Evolutionary conservation across 2,113 vertebrate species (phyloP).

Genomic region (Paralichthys olivaceus): DNA sequence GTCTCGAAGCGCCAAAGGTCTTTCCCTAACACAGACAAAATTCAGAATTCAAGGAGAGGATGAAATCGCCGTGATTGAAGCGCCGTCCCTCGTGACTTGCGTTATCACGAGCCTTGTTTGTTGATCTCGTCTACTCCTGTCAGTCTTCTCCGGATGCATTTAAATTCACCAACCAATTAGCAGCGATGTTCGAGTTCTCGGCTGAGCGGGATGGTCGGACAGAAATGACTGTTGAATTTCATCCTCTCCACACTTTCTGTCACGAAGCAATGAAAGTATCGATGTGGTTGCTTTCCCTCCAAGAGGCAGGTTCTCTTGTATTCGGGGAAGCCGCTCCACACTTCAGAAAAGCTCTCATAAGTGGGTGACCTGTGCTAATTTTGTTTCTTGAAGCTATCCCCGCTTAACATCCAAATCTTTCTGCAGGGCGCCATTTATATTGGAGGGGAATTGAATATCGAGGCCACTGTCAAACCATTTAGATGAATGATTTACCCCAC

Average conservation of each 20-base stretch:
- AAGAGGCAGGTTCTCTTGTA: background rate
- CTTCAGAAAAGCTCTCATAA: conserved; percentile 12
- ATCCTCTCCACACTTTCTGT: conserved; percentile 4
- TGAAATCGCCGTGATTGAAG: background rate
- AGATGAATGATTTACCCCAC: conserved; percentile 15
- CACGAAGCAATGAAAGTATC: conserved; percentile 31
- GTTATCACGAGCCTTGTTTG: conserved; percentile 18
- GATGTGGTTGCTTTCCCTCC: conserved; percentile 1
- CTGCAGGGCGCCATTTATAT: conserved; percentile 22
- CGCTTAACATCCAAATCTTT: conserved; percentile 17
- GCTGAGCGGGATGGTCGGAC: background rate
- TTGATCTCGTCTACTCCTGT: background rate
- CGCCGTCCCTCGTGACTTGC: background rate
- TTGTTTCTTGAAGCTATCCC: conserved; percentile 6
- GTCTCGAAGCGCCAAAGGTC: background rate
- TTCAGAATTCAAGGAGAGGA: background rate
- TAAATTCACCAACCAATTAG: conserved; percentile 55
- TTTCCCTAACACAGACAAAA: background rate
- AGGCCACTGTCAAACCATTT: conserved; percentile 23
- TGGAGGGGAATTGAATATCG: background rate
- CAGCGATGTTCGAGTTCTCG: conserved; percentile 23
- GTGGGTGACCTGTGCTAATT: conserved; percentile 43
- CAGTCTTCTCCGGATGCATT: conserved; percentile 38
- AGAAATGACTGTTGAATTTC: conserved; percentile 12
- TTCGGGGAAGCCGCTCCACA: conserved; percentile 15